Evolutionary conservation across 2,113 vertebrate species (phyloP), one percentile per base, ranked within the genome.

Genomic region (Etheostoma spectabile): DNA sequence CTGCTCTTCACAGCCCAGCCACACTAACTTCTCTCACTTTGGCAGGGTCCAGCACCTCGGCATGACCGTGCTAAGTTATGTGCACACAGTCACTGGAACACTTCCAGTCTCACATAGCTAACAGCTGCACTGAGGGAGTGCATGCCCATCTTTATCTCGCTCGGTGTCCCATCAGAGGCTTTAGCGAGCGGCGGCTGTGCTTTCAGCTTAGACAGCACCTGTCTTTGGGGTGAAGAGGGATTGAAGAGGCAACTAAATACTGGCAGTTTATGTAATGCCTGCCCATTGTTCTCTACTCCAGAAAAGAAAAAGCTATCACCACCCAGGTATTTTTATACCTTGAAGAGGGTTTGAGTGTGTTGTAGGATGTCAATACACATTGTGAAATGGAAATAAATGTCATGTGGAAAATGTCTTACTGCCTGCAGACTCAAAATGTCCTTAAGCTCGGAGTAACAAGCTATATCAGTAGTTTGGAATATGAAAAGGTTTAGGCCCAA

Each of bases 11-110:
- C 83, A 79, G 73, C 48, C 33, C 51, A 76, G 74, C 79, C 87
- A 69, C 83, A 38, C 74, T 60, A 64, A 55, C 67, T 75, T 85
- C 46, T 69, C 82, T 80, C 46, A 21, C 35, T 73, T 76, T 86
- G 89, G 87, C 74, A 59, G 63, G 5, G 61, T 60, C 77, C 53
- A 2, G 30, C 69, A 24, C 88, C 90, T 91, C 79, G 56, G 73
- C 88, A 78, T 46, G 60, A 61, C 83, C 60, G 84, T 90, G 89
- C 75, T 84, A 83, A 84, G 87, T 89, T 90, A 82, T 84, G 73
- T 73, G 63, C 74, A 85, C 72, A 73, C 57, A 82, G 61, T 42
- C 52, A 18, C 63, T 86, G 87, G 88, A 85, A 56, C 59, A 18
- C 33, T 2, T 84, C 77, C 78, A 84, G 77, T 42, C 35, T 84